A percentile compares a stretch with the other conserved stretches of the same genome.
Conservation (phyloP, 2,797 vertebrate genomes). For the Borostomias antarcticus region DNA sequence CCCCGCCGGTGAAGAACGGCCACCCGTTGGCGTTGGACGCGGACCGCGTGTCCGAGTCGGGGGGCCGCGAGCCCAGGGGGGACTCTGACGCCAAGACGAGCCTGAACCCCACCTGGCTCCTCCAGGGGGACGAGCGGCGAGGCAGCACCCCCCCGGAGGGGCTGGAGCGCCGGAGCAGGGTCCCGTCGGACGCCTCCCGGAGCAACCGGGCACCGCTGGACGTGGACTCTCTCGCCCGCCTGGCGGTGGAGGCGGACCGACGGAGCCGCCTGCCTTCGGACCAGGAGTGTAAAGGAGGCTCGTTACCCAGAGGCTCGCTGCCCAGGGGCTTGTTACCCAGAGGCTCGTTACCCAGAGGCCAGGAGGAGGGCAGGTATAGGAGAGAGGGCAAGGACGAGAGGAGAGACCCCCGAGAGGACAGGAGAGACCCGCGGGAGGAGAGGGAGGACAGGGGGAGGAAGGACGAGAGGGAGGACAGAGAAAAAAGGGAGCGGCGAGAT, state of each 20-base stretch:
- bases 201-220: constrained; percentile 80
- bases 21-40: constrained; percentile 76
- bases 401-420: neutral
- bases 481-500: constrained; percentile 36
- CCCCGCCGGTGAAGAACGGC: constrained; percentile 83
- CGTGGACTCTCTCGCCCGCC: constrained; percentile 71
- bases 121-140: constrained; percentile 59
- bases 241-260: constrained; percentile 57
- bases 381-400: neutral
- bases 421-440: constrained; percentile 38
- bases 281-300: constrained; percentile 52
- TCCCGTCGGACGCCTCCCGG: constrained; percentile 65
- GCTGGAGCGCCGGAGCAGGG: constrained; percentile 56
- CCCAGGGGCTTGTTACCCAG: constrained; percentile 49
- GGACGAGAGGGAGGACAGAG: constrained; percentile 17
- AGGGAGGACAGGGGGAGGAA: constrained; percentile 32
- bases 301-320: constrained; percentile 57
- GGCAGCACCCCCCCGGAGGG: constrained; percentile 44
- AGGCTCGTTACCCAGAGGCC: too few species aligned
- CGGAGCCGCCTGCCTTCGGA: constrained; percentile 65
- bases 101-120: constrained; percentile 42
- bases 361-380: constrained; percentile 55
- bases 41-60: constrained; percentile 54
- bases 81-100: constrained; percentile 64
- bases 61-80: constrained; percentile 41